Evolutionary conservation across 2,888 invertebrate genomes (phyloP), one percentile per base, ranked within the genome.

Genomic region (Diloba caeruleocephala): DNA sequence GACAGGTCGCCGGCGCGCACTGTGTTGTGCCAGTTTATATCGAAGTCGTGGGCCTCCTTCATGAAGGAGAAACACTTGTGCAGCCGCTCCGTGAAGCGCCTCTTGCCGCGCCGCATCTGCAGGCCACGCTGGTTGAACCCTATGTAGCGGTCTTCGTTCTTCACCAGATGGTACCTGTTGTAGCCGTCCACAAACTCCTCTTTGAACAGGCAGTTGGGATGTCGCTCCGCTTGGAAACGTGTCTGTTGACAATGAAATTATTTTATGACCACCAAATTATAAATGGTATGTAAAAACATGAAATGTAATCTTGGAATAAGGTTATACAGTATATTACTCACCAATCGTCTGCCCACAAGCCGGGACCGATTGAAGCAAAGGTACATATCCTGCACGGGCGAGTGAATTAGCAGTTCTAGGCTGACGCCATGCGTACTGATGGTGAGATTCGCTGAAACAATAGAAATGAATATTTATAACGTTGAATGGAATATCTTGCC

Each of bases 301-400:
- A n/a, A n/a, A 15, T 9, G 4, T n/a, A 1, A 25, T n/a, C 5
- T 15, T 13, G 0, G 19, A 5, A 5, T 15, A 21, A 1, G 1
- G n/a, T n/a, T n/a, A n/a, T 8, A 19, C 17, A 29, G 10, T 41
- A 9, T 15, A 23, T 21, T 54, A 74, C 91, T 90, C 57, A 94
- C 94, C 88, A 94, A 94, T 88, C 96, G 95, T 94, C 95, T 94
- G 93, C 96, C 96, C 75, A 96, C 95, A 81, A 96, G 94, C 88
- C 95, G 95, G 92, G 96, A 96, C 74, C 95, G 94, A 88, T 95
- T 96, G 95, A 96, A 96, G 94, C 96, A 96, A 81, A 96, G 95
- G 92, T 95, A 96, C 94, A 95, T 95, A 85, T 95, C 94, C 79
- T 95, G 95, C 84, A 95, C 94, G 87, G 96, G 96, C 81, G 96